Evolutionary conservation across 2,797 vertebrate genomes (phyloP).

Genomic region (Neomorphus geoffroyi): DNA sequence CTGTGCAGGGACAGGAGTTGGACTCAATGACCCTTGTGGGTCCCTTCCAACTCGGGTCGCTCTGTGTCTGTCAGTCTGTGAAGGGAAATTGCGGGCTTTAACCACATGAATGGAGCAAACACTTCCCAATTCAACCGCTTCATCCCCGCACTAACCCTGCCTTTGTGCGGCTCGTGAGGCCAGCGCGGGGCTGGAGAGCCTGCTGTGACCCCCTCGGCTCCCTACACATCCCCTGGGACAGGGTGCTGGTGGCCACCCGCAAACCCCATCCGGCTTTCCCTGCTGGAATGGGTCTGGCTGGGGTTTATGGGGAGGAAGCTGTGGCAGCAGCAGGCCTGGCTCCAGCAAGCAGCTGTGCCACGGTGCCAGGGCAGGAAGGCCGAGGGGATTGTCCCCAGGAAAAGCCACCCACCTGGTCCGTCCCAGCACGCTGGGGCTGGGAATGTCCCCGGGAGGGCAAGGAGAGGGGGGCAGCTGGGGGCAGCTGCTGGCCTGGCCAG

Average conservation of each 20-base stretch:
- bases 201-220: accelerated
- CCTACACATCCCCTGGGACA: accelerated
- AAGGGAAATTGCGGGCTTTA: slow-evolving; percentile 20
- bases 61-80: too few relatives aligned
- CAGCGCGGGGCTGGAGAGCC: not conserved
- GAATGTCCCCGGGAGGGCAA: not conserved
- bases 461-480: not conserved
- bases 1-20: too few relatives aligned
- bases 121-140: not conserved
- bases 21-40: too few relatives aligned
- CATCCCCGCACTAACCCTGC: not conserved
- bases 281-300: accelerated
- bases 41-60: too few relatives aligned
- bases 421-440: not conserved
- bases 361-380: accelerated
- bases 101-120: not conserved
- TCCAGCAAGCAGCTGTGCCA: accelerated
- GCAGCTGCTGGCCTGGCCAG: not conserved
- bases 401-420: not conserved
- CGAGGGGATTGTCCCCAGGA: not conserved
- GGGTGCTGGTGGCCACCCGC: not conserved
- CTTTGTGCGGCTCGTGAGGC: not conserved
- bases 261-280: not conserved
- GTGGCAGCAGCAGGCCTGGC: not conserved
- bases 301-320: not conserved